Percentiles rank a stretch among this genome's conserved stretches.
phyloP scores from a whole-genome alignment of 2,113 vertebrate species.

The Plectropomus leopardus region DNA sequence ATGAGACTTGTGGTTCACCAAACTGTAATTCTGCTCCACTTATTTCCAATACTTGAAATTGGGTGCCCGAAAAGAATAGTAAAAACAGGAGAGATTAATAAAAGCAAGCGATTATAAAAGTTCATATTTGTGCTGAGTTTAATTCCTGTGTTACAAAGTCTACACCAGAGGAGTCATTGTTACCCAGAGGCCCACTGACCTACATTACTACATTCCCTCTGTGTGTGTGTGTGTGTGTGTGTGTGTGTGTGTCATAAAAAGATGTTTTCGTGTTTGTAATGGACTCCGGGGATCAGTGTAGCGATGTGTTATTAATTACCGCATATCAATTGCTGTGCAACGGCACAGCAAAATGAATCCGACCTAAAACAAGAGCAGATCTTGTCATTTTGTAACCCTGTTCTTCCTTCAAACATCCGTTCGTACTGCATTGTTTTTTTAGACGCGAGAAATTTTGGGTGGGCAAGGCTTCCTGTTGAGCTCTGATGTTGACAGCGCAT shows the following conservation, averaged over 20 bases:
- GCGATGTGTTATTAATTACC: constrained; percentile 59
- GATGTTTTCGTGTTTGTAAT: constrained; percentile 54
- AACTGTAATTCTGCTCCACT: not conserved
- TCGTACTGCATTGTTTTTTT: constrained; percentile 38
- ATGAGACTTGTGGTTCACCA: no score
- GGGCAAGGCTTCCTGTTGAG: constrained; percentile 53
- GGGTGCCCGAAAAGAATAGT: no score
- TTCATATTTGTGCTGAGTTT: not conserved
- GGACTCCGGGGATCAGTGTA: constrained; percentile 40
- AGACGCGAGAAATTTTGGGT: constrained; percentile 24
- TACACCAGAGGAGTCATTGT: constrained; percentile 45
- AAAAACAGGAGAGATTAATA: not conserved
- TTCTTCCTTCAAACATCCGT: constrained; percentile 57
- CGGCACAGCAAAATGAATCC: constrained; percentile 16
- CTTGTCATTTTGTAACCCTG: constrained; percentile 64
- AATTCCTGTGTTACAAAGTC: constrained; percentile 29
- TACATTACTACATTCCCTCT: constrained; percentile 52
- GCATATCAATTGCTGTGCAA: constrained; percentile 33
- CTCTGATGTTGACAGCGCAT: constrained; percentile 27
- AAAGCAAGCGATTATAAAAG: not conserved
- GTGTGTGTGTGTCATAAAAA: constrained; percentile 34
- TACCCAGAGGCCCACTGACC: constrained; percentile 59
- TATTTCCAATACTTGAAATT: not conserved
- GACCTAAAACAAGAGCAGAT: constrained; percentile 33
- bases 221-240: constrained; percentile 28